These are phyloP conservation scores for Tetraodon nigroviridis DNA, from an alignment of 2,113 vertebrate species.

Conservation along the genomic window DNA sequence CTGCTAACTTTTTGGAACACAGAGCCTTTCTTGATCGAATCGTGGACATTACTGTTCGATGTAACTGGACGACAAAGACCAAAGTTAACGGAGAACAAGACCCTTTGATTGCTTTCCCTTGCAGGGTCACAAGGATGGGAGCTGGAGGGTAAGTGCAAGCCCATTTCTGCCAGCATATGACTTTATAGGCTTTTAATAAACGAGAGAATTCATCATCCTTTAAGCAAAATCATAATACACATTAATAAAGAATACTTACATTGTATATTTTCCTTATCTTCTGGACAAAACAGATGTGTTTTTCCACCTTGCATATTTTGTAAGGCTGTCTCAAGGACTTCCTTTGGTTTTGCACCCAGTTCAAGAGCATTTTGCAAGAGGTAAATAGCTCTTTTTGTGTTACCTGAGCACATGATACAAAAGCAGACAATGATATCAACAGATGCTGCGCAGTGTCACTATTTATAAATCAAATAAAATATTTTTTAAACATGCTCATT, in stretches of 20 bases:
- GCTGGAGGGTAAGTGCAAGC: no score
- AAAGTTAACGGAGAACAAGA: not conserved
- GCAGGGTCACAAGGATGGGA: no score
- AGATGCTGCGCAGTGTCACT: not conserved
- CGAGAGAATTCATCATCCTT: not conserved
- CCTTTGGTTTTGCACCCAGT: conserved; percentile 79
- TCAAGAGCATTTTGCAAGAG: conserved; percentile 88
- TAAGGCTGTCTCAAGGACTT: conserved; percentile 80
- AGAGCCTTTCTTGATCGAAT: conserved; percentile 44
- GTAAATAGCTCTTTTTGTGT: conserved; percentile 80
- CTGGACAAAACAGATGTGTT: conserved; percentile 66
- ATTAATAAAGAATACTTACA: conserved; percentile 62
- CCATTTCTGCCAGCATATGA: no score
- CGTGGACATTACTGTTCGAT: conserved; percentile 22
- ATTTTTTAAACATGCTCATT: not conserved
- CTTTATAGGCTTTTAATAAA: not conserved
- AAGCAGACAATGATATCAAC: not conserved
- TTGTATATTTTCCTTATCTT: conserved; percentile 84
- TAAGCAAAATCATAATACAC: not conserved
- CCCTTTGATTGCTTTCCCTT: no score
- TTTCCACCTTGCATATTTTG: conserved; percentile 78
- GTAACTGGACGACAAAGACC: conserved; percentile 24
- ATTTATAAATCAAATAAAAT: not conserved
- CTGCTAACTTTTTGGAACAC: conserved; percentile 44
- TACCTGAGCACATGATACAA: conserved; percentile 69